Evolutionary conservation across 2,797 vertebrate species (phyloP).

Genomic region (Cephalopachus bancanus): DNA sequence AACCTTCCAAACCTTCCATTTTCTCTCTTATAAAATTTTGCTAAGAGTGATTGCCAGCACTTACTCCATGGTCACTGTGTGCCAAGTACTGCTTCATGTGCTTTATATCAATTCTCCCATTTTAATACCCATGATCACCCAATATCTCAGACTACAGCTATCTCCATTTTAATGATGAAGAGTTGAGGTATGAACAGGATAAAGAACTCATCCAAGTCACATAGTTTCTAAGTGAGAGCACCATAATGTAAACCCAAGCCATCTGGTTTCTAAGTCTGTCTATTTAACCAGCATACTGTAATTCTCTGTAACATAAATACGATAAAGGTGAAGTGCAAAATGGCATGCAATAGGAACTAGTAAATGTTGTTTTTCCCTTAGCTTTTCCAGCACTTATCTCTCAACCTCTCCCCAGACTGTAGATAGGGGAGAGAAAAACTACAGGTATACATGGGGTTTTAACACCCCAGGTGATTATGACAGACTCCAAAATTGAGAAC

Average conservation of each 20-base stretch:
- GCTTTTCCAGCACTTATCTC: not conserved
- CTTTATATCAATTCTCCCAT: not conserved
- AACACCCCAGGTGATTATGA: not conserved
- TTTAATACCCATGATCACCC: not conserved
- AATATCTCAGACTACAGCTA: not conserved
- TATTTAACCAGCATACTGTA: not conserved
- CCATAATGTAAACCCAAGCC: not conserved
- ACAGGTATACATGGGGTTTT: rapidly evolving
- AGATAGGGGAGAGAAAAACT: not conserved
- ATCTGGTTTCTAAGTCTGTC: not conserved
- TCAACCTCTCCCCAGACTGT: not conserved
- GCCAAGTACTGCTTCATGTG: not conserved
- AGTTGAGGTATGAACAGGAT: not conserved
- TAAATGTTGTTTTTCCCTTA: not conserved
- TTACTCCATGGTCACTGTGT: not conserved
- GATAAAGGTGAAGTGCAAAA: not conserved
- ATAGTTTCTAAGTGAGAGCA: not conserved
- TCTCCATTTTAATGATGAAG: not conserved
- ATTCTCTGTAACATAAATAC: not conserved
- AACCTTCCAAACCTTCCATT: not conserved
- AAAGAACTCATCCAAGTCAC: not conserved
- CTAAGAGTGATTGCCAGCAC: not conserved
- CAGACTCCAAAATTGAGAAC: not conserved
- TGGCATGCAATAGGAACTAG: not conserved
- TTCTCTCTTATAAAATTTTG: constrained; percentile 28